These are phyloP conservation scores for Stichodactyla helianthus DNA, from an alignment of 64 coral and sea anemone species.

Conservation along the genomic window DNA sequence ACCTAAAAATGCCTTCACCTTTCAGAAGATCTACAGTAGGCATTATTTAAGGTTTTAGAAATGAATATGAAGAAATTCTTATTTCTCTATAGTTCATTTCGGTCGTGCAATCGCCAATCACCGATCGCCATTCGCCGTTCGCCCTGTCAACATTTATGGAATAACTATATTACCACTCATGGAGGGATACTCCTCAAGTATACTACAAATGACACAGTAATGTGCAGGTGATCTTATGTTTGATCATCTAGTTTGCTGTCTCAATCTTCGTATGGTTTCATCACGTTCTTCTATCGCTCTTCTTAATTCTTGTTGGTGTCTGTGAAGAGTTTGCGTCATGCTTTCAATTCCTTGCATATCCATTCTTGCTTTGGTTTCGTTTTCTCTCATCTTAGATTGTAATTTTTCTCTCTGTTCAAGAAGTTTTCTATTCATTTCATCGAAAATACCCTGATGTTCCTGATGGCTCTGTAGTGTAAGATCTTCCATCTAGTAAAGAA, in stretches of 20 bases:
- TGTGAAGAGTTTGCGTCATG: neutral
- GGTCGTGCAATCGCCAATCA: no score
- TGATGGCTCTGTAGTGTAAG: neutral
- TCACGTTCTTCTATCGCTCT: neutral
- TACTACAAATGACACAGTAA: no score
- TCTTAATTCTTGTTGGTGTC: neutral
- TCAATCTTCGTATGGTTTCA: neutral
- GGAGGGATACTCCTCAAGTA: no score
- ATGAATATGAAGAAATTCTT: no score
- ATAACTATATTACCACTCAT: no score
- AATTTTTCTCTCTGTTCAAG: neutral
- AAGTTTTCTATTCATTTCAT: neutral
- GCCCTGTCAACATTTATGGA: no score
- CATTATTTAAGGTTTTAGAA: no score
- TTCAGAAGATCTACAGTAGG: no score
- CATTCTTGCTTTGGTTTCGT: neutral
- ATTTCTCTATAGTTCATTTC: no score
- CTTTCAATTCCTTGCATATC: conserved; percentile 5
- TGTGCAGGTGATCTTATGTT: neutral
- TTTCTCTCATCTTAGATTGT: neutral
- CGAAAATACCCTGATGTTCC: neutral
- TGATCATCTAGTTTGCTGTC: neutral
- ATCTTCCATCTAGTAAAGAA: neutral
- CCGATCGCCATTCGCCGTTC: no score
- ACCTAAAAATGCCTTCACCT: no score